Base-by-base conservation (phyloP, 2,113 vertebrate genomes). In the Falco punctatus region DNA sequence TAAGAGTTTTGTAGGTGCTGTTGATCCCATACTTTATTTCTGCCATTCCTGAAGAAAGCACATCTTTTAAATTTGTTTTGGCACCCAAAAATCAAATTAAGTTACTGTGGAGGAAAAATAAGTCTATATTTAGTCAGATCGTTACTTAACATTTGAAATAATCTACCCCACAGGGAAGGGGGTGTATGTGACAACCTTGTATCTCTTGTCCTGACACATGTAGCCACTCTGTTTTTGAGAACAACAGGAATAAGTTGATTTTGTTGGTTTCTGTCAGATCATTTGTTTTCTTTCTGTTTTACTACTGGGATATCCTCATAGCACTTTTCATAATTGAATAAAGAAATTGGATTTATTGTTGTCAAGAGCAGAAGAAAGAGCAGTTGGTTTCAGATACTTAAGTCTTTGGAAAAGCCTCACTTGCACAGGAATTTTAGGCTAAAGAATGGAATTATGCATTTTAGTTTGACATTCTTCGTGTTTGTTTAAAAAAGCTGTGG, bases 401-500 rank as follows among this genome's bases (percentile, higher is more conserved):
- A 69, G 24, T 86, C 46, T 71, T 67, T 69, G 80, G n/a, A 88
- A 90, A 65, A 90, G 35, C 10, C 74, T 92, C 58, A 46, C 40
- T 91, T 72, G 49, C 46, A 16, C 44, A 65, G 78, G 79, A 97
- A 74, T 96, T 92, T 74, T 81, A 87, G 81, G 67, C 61, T 44
- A 66, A 73, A 4, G 20, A 95, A 90, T 66, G 75, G 65, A 86
- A 90, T 90, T 94, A 81, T 3, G 16, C 78, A 57, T 97, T 97
- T 96, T 81, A 89, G 80, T 84, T 95, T 95, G 95, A 96, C 91
- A 48, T 94, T 79, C 82, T 92, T 93, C 1, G 5, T 96, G 91
- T 97, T 97, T 97, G 64, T 97, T 96, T 97, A 7, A 86, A 95
- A 96, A 95, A 78, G 73, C 91, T 88, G 66, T 83, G 65, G 94